These are phyloP conservation scores for Tribolium freemani DNA, from an alignment of 2,888 invertebrate species.

Conservation along the genomic window DNA sequence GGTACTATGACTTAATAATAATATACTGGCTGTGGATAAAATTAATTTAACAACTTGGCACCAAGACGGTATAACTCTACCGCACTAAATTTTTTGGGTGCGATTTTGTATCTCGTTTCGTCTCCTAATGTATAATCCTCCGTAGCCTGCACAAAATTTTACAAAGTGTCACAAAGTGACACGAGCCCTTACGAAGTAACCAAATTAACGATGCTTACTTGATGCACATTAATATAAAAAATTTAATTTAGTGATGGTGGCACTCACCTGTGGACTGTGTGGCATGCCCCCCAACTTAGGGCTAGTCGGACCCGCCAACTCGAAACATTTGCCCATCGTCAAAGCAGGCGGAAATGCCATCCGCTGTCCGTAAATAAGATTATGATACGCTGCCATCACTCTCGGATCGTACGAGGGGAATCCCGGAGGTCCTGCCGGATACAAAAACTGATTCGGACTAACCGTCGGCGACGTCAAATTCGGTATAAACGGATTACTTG, in stretches of 20 bases:
- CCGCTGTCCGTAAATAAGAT: slow-evolving; percentile 58
- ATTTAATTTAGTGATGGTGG: not conserved
- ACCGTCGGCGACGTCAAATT: slow-evolving; percentile 65
- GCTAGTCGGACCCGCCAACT: slow-evolving; percentile 51
- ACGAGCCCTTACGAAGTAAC: too few species aligned
- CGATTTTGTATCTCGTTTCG: too few species aligned
- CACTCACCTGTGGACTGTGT: slow-evolving; percentile 47
- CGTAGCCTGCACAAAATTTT: too few species aligned
- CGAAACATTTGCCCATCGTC: slow-evolving; percentile 56
- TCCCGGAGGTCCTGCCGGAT: slow-evolving; percentile 56
- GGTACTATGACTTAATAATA: too few species aligned
- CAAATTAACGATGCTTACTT: too few species aligned
- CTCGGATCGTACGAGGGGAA: slow-evolving; percentile 66
- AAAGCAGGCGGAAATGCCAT: slow-evolving; percentile 57
- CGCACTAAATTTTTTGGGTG: too few species aligned
- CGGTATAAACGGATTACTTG: slow-evolving; percentile 67
- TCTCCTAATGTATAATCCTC: too few species aligned
- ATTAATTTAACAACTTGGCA: too few species aligned
- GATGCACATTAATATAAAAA: not conserved
- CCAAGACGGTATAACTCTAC: too few species aligned
- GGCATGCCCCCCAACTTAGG: slow-evolving; percentile 46
- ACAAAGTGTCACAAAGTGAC: too few species aligned
- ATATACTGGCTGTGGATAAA: too few species aligned
- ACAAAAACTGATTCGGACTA: slow-evolving; percentile 65
- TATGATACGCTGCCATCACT: slow-evolving; percentile 65